phyloP scores from a whole-genome alignment of 2,888 invertebrate species.

The Ophioninae sp. region DNA sequence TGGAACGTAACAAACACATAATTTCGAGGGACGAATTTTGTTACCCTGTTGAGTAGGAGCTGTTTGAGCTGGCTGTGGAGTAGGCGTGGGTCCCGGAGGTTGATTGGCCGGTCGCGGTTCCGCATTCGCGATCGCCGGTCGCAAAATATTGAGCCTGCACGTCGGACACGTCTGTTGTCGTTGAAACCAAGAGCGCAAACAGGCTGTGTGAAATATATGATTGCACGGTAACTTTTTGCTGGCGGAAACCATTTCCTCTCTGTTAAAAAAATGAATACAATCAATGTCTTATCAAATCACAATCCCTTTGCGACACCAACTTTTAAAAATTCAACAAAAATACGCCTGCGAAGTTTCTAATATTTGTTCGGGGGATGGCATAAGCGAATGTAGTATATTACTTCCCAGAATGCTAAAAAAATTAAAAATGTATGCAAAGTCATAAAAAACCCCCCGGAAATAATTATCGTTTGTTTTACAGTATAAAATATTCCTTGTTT shows the following conservation, averaged over 20 bases:
- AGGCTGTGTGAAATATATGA: slow-evolving; percentile 99
- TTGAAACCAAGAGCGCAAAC: slow-evolving; percentile 99
- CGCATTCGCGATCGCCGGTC: slow-evolving; percentile 75
- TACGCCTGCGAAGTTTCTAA: not conserved
- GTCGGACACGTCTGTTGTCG: slow-evolving; percentile 99
- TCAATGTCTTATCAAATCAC: not conserved
- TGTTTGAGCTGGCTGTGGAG: slow-evolving; percentile 71
- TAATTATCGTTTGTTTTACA: too few relatives aligned
- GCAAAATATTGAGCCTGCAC: slow-evolving; percentile 93
- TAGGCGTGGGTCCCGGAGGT: slow-evolving; percentile 72
- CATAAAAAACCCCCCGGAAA: too few relatives aligned
- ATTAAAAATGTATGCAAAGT: too few relatives aligned
- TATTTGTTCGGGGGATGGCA: too few relatives aligned
- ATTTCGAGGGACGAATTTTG: not conserved
- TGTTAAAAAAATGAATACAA: slow-evolving; percentile 71
- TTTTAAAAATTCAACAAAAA: not conserved
- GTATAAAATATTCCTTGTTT: too few relatives aligned
- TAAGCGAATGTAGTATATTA: too few relatives aligned
- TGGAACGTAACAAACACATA: not conserved
- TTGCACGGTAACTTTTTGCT: slow-evolving; percentile 99
- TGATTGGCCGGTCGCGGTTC: slow-evolving; percentile 77
- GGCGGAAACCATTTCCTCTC: slow-evolving; percentile 87
- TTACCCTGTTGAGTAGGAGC: slow-evolving; percentile 64
- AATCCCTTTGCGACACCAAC: not conserved
- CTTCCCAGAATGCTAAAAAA: too few relatives aligned